These are phyloP conservation scores for Oryzias melastigma DNA, from an alignment of 2,113 vertebrate genomes.

Conservation along the genomic window DNA sequence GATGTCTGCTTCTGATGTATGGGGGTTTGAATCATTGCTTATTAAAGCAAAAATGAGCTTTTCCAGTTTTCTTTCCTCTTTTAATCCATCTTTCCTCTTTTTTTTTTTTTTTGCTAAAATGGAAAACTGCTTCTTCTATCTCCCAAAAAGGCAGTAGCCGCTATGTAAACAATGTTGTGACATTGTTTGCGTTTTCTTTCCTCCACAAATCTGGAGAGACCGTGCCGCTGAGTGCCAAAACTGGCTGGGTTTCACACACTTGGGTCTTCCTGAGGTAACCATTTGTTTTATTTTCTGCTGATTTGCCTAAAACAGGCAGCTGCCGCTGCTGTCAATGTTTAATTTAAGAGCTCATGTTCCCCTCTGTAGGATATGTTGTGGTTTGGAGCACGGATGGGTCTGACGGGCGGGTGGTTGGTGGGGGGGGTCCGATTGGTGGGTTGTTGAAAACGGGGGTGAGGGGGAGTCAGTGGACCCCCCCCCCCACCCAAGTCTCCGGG, in stretches of 20 bases:
- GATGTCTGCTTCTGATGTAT: not conserved
- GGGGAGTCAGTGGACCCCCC: constrained; percentile 37
- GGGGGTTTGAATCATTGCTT: not conserved
- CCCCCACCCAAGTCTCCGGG: constrained; percentile 56
- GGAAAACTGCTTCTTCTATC: constrained; percentile 7
- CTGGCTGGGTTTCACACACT: constrained; percentile 41
- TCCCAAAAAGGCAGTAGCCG: constrained; percentile 5
- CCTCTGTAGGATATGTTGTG: constrained; percentile 24
- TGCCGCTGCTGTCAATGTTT: constrained; percentile 58
- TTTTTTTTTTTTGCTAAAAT: constrained; percentile 3
- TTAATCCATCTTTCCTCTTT: not conserved
- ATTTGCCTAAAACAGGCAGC: constrained; percentile 54
- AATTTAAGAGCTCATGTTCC: constrained; percentile 62
- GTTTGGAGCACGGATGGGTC: constrained; percentile 28
- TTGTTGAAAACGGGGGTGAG: constrained; percentile 7
- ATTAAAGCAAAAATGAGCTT: constrained; percentile 1
- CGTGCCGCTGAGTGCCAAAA: constrained; percentile 14
- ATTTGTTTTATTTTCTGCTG: constrained; percentile 60
- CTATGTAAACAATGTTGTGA: constrained; percentile 15
- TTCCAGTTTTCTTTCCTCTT: not conserved
- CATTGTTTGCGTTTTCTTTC: constrained; percentile 30
- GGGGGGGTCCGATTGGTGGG: constrained; percentile 12
- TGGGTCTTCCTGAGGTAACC: constrained; percentile 31
- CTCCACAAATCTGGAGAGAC: constrained; percentile 11
- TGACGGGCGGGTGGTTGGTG: not conserved